phyloP scores from a whole-genome alignment of 2,888 invertebrate genomes.

The Ellobium chinense region DNA sequence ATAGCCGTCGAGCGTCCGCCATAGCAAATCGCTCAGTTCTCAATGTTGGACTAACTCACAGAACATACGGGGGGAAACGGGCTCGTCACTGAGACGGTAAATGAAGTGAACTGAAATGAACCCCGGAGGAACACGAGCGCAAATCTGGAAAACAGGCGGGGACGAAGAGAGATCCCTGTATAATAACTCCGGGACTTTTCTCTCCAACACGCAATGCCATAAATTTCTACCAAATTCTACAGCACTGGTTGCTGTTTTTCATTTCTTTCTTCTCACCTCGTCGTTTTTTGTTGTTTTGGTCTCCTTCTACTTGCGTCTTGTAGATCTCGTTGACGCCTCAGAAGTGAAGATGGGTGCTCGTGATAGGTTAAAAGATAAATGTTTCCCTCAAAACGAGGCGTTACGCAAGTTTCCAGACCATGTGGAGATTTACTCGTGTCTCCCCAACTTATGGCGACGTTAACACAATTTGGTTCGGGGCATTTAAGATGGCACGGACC shows the following conservation, averaged over 20 bases:
- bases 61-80: neutral
- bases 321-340: neutral
- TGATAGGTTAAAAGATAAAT: constrained; percentile 14
- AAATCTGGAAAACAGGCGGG: neutral
- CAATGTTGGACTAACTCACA: neutral
- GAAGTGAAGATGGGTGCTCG: neutral
- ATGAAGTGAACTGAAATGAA: constrained; percentile 25
- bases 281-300: neutral
- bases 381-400: neutral
- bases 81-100: neutral
- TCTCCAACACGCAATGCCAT: neutral
- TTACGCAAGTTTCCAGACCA: constrained; percentile 7
- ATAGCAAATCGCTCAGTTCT: neutral
- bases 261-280: neutral
- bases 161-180: neutral
- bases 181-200: constrained; percentile 4
- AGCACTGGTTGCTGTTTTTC: neutral
- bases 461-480: neutral
- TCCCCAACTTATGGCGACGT: neutral
- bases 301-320: neutral
- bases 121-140: neutral
- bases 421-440: neutral
- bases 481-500: neutral
- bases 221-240: neutral
- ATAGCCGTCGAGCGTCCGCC: neutral